Evolutionary conservation across 2,888 invertebrate species (phyloP), one percentile per base, ranked within the genome.

Genomic region (Diarsia rubi): DNA sequence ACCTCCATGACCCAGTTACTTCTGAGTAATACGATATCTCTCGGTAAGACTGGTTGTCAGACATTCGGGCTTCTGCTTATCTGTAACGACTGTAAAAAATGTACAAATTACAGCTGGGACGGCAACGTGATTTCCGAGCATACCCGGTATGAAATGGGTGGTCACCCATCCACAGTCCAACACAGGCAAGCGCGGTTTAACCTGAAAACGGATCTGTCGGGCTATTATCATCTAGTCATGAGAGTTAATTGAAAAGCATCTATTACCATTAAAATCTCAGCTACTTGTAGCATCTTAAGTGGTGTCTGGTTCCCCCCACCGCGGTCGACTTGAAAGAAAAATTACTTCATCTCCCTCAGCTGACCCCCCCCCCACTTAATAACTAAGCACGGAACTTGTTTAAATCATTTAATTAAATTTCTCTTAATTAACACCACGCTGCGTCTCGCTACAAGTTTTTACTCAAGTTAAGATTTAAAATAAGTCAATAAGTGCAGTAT

Each of bases 391-490:
- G n/a, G 37, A 68, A 83, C 74, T 79, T 81, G 79, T 70, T 78
- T 31, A 68, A 81, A 24, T 68, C 64, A 81, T 83, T 81, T 83
- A 79, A 83, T 81, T 83, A 81, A 79, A 75, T 83, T 70, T 70
- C 73, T 74, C 80, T 83, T 83, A 70, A 83, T 83, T 65, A 69
- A 64, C 69, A 64, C 59, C 59, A 49, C 37, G 59, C 44, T 62
- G 65, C 63, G 68, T 69, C 24, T 69, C 24, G 68, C 47, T 62
- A 60, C 62, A 64, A 68, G 73, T 62, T 79, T 45, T 78, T 59
- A 62, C 57, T 67, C 45, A 63, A 83, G 45, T 69, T n/a, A 24
- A 9, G 21, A 52, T n/a, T 76, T 47, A 21, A 69, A 63, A 78
- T 57, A 54, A 71, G 37, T 69, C 52, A 62, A 68, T 71, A 37